These are phyloP conservation scores for Caenorhabditis doughertyi DNA, from an alignment of 2,888 invertebrate genomes.

Conservation along the genomic window DNA sequence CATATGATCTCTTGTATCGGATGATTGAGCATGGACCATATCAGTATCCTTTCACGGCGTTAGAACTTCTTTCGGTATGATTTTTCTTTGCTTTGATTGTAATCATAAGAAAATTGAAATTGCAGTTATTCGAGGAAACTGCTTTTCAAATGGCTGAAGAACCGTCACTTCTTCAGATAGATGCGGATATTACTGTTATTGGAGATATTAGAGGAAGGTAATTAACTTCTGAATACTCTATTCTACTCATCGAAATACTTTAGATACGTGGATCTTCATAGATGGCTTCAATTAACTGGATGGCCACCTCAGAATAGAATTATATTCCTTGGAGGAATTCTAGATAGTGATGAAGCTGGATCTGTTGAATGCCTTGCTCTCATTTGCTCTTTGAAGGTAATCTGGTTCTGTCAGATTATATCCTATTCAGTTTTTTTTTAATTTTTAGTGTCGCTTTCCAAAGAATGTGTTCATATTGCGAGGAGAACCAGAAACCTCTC, in stretches of 20 bases:
- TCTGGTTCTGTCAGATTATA: no score
- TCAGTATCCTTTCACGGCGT: conserved; percentile 66
- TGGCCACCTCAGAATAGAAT: conserved; percentile 69
- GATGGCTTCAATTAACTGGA: conserved; percentile 71
- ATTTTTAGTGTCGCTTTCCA: conserved; percentile 61
- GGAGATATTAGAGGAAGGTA: conserved; percentile 66
- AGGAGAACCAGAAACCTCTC: conserved; percentile 66
- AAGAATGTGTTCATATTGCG: conserved; percentile 66
- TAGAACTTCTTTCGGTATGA: conserved; percentile 65
- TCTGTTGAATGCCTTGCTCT: conserved; percentile 68
- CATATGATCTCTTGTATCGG: conserved; percentile 59
- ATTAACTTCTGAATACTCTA: background rate
- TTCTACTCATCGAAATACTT: background rate
- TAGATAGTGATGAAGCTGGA: conserved; percentile 63
- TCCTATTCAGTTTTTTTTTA: background rate
- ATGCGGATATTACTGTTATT: conserved; percentile 57
- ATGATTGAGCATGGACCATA: conserved; percentile 73
- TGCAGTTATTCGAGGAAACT: conserved; percentile 67
- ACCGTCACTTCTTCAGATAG: conserved; percentile 57
- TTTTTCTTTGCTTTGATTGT: background rate
- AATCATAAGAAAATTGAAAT: no score
- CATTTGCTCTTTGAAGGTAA: conserved; percentile 66
- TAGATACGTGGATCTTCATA: conserved; percentile 67
- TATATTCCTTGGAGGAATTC: conserved; percentile 69
- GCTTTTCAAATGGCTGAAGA: conserved; percentile 56